Percentiles rank a stretch among this genome's conserved stretches.
These are phyloP conservation scores for Furcifer pardalis DNA, from an alignment of 2,797 vertebrate species.

Conservation along the genomic window DNA sequence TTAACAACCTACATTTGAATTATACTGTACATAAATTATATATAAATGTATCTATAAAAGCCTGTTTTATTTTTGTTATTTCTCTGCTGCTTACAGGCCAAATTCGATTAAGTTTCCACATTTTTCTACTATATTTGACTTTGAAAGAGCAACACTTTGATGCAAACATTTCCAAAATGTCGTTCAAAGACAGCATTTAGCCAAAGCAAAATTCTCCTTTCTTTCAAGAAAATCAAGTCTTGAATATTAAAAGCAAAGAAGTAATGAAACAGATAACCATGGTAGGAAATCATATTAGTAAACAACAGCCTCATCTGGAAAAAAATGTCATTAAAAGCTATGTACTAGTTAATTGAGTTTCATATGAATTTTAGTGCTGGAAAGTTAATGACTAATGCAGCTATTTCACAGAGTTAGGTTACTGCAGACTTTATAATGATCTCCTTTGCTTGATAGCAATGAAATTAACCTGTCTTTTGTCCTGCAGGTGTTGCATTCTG, in stretches of 20 bases:
- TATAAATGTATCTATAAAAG: slow-evolving; percentile 47
- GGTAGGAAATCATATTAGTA: slow-evolving; percentile 79
- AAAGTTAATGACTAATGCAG: slow-evolving; percentile 82
- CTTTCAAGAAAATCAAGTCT: slow-evolving; percentile 67
- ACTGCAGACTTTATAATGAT: slow-evolving; percentile 77
- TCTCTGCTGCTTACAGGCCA: slow-evolving; percentile 35
- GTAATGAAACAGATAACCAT: slow-evolving; percentile 66
- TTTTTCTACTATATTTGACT: slow-evolving; percentile 56
- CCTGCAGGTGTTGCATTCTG: slow-evolving; percentile 81
- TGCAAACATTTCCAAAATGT: slow-evolving; percentile 63
- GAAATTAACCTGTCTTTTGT: slow-evolving; percentile 85
- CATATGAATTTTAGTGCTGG: slow-evolving; percentile 80
- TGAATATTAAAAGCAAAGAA: slow-evolving; percentile 74
- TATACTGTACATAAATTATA: slow-evolving; percentile 49
- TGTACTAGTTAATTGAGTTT: slow-evolving; percentile 83
- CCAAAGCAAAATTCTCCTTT: slow-evolving; percentile 74
- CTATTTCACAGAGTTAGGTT: slow-evolving; percentile 81
- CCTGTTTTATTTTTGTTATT: slow-evolving; percentile 35
- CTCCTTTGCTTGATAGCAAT: slow-evolving; percentile 76
- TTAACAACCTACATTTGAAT: neutral
- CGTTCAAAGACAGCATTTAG: slow-evolving; percentile 68
- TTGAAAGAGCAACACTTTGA: slow-evolving; percentile 63
- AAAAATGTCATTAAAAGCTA: slow-evolving; percentile 81
- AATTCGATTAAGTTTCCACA: slow-evolving; percentile 18
- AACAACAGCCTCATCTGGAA: slow-evolving; percentile 77